These are phyloP conservation scores for Hydrotaea diabolus DNA, from an alignment of 2,888 invertebrate species.

Conservation along the genomic window DNA sequence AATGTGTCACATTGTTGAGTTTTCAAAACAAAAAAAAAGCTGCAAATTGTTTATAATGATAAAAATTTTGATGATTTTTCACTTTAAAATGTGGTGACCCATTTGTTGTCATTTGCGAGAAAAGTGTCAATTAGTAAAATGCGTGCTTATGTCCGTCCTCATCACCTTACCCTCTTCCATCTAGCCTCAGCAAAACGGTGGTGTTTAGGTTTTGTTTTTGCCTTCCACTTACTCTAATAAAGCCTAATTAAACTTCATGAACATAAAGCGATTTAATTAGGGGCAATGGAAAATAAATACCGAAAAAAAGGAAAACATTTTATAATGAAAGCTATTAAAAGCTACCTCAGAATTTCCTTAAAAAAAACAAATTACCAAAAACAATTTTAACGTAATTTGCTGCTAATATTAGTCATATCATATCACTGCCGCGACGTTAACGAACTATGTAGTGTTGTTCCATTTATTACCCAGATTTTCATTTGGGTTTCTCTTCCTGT, in stretches of 20 bases:
- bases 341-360: too few relatives aligned
- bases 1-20: too few relatives aligned
- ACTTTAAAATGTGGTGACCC: not conserved
- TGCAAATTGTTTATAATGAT: not conserved
- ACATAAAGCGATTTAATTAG: not conserved
- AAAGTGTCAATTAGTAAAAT: constrained; percentile 22
- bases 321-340: constrained; percentile 4
- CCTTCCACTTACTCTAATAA: not conserved
- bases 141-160: not conserved
- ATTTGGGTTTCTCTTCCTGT: too few relatives aligned
- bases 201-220: not conserved
- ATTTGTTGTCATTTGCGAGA: not conserved
- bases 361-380: not conserved
- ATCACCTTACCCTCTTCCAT: too few relatives aligned
- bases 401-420: not conserved
- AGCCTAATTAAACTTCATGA: not conserved
- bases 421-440: too few relatives aligned
- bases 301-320: constrained; percentile 9
- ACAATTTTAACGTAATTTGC: not conserved
- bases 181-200: not conserved
- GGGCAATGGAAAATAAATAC: not conserved
- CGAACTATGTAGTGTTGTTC: too few relatives aligned
- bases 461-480: too few relatives aligned
- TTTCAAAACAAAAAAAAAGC: too few relatives aligned
- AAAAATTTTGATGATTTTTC: not conserved